Base-by-base conservation (phyloP, 2,113 vertebrate genomes). In the Psammodynastes pulverulentus region DNA sequence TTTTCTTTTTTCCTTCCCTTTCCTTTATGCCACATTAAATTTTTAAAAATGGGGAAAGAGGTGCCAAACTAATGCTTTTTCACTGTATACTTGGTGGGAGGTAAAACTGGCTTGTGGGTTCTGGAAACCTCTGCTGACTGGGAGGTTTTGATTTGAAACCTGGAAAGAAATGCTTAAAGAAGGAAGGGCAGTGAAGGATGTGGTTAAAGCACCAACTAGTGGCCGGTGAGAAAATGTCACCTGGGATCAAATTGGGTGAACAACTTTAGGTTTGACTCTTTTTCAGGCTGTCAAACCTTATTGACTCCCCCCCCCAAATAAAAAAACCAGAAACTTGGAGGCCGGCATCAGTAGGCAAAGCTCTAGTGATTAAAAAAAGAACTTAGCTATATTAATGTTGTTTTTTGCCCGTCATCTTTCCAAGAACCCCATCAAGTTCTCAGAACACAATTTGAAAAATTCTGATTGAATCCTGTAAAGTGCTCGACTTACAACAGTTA, bases 141-240 rank as follows among this genome's bases (percentile, higher is more conserved):
- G 34, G 62, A 92, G 87, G 86, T 56, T 92, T 84, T 88, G 29
- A 48, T 89, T 54, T 89, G 67, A 84, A 79, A 79, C 67, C 21
- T 79, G 67, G 67, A 79, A 34, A 79, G n/a, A 79, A 21, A 79
- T 1, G 67, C 67, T 39, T 7, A 21, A 51, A 24, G 56, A 10
- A 91, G 87, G 92, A 84, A 87, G 4, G 89, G 87, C 46, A 1
- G 23, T 46, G 92, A 93, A 48, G 17, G 26, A 88, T 91, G 95
- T 89, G 93, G n/a, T 53, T 92, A 17, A 90, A 91, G 93, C 93
- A 62, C 94, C 94, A 89, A 90, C 95, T 94, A 9, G 94, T 93
- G 96, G 94, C 92, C 1, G 34, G 19, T 0, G 0, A 4, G 19
- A 84, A 17, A 84, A 52, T 39, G 23, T 52, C 85, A 10, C 1